phyloP scores from a whole-genome alignment of 2,888 invertebrate species.

The Iselma pallidipennis region DNA sequence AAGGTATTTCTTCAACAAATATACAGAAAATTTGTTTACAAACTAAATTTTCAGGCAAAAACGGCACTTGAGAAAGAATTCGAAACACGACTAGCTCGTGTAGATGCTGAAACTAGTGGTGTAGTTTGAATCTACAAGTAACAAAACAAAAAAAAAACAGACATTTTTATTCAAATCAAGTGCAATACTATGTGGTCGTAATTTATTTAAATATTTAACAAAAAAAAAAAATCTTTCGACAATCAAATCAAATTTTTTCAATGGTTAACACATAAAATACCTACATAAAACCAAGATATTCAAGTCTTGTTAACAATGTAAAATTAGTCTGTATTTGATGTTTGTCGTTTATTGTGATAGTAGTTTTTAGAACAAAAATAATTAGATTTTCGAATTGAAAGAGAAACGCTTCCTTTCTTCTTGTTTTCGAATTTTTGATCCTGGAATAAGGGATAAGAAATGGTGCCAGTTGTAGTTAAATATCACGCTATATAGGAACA shows the following conservation, averaged over 20 bases:
- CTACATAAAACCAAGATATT: constrained; percentile 23
- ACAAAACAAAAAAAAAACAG: constrained; percentile 13
- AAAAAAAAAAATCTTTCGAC: constrained; percentile 29
- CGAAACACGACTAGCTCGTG: constrained; percentile 52
- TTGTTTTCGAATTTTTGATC: not conserved
- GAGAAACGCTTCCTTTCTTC: not conserved
- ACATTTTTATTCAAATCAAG: constrained; percentile 16
- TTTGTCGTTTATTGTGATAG: constrained; percentile 50
- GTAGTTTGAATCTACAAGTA: constrained; percentile 20
- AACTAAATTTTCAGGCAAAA: constrained; percentile 50
- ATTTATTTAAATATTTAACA: constrained; percentile 35
- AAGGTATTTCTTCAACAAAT: constrained; percentile 57
- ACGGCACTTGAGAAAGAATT: constrained; percentile 52
- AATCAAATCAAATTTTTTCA: constrained; percentile 36
- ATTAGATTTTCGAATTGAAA: constrained; percentile 20
- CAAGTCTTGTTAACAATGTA: constrained; percentile 37
- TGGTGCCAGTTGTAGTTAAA: constrained; percentile 3
- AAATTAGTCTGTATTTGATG: constrained; percentile 40
- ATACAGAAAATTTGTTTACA: constrained; percentile 5
- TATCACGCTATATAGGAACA: not conserved
- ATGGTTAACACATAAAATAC: constrained; percentile 7
- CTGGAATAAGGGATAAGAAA: not conserved
- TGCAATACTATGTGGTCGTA: constrained; percentile 32
- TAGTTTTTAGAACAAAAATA: constrained; percentile 39
- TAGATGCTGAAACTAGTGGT: constrained; percentile 49